Evolutionary conservation across 2,797 vertebrate genomes (phyloP), one percentile per base, ranked within the genome.

Genomic region (Melanotaenia pygmaea): DNA sequence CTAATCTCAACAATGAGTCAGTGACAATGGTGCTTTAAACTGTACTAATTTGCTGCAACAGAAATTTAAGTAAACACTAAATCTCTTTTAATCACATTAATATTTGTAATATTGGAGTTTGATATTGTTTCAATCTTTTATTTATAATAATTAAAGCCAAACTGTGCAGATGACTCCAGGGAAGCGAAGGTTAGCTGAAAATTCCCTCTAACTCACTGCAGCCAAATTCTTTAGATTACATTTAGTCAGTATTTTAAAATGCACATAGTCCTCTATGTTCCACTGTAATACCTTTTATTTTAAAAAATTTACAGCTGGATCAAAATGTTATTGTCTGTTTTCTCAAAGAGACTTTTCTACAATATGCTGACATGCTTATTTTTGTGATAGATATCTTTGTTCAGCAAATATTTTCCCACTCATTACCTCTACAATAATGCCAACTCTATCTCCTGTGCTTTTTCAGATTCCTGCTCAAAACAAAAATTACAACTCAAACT

Each of bases 351-450:
- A 57, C 16, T 59, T 72, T 61, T 65, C 59, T 56, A 64, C 30
- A 81, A 80, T 78, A 54, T 81, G 82, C 86, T 86, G 90, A 90
- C 83, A 54, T 13, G 61, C 58, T 88, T 67, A 60, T 85, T 87
- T 82, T 75, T 80, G 71, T 83, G 84, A 90, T 79, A 87, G 70
- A 86, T 84, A 74, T 87, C 80, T 86, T 68, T 43, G 67, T 77
- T 87, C 84, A 86, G 86, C 83, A 81, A 83, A 88, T 84, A 86
- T 76, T 79, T 80, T 73, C 72, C 67, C 68, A 68, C 78, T 91
- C 80, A 85, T 91, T 90, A 90, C 80, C 83, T 87, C 75, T 71
- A 60, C 72, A 79, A 80, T 67, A 72, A 80, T 5, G 32, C 69
- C 71, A 61, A 76, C 69, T 67, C 61, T 37, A 57, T 70, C 11